Base-by-base conservation (phyloP, 1,140 invertebrate genomes). In the Anastrepha ludens region DNA sequence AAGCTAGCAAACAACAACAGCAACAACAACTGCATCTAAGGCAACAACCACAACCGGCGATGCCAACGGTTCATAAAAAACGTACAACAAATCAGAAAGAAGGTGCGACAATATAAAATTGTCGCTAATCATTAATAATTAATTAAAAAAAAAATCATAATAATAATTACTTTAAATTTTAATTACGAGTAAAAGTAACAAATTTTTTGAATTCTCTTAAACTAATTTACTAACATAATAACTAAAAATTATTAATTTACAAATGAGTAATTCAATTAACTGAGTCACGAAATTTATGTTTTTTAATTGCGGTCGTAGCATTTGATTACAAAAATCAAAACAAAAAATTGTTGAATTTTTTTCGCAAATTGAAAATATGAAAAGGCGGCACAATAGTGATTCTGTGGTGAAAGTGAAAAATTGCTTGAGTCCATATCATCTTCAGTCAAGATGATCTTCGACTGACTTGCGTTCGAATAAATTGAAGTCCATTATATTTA, bases 1-100 rank as follows among this genome's bases (percentile, higher is more conserved):
- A 67, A 95, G 97, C 85, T 96, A 96, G 92, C 95, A 96, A 89
- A 95, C 95, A 86, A 93, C 93, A 89, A 94, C 93, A 90, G 94
- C 94, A 87, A 94, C 89, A 89, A 88, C 89, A 90, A 90, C 94
- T 85, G 94, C 94, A 87, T 87, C 90, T 90, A 88, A 88, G 89
- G 88, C 90, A 90, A 90, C 70, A 70, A 67, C 87, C 90, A 91
- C 91, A 90, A 88, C 89, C 91, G 89, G 90, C 91, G 89, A 95
- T 95, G 93, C 94, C 93, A 89, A 91, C 91, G 89, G 93, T 93
- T 91, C 93, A 93, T 93, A 93, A 93, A 93, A 93, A 93, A 91
- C 93, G 93, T 89, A 93, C 92, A 93, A 92, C 92, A 91, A 92
- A 92, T 92, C 92, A 92, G 91, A 93, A 93, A 93, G 93, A 93